phyloP scores from a whole-genome alignment of 2,797 vertebrate species.

The Eulemur mongoz region DNA sequence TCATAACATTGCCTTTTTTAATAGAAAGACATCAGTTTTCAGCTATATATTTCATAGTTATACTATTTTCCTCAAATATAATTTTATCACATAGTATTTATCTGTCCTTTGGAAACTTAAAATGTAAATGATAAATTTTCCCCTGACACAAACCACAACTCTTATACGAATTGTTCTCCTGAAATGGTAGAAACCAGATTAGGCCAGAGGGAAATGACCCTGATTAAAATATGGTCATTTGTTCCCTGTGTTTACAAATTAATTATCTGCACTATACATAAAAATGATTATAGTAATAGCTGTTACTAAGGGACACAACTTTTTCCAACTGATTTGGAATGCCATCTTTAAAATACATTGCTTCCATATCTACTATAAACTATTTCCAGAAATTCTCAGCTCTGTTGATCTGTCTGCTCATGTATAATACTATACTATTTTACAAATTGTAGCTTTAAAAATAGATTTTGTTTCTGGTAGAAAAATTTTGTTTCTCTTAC shows the following conservation, averaged over 20 bases:
- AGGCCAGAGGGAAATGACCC: neutral
- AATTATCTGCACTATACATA: neutral
- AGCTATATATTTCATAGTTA: slow-evolving; percentile 50
- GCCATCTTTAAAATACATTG: neutral
- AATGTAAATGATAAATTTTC: slow-evolving; percentile 27
- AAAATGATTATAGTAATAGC: neutral
- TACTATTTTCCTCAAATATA: slow-evolving; percentile 25
- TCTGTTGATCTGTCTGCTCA: neutral
- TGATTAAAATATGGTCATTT: neutral
- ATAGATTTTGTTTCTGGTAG: neutral
- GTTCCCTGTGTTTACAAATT: neutral
- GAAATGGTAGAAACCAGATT: slow-evolving; percentile 3
- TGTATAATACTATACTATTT: neutral
- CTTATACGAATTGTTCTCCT: neutral
- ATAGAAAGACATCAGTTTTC: neutral
- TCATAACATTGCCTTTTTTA: slow-evolving; percentile 30
- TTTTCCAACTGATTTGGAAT: neutral
- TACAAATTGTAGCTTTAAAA: neutral
- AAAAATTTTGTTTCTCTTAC: neutral
- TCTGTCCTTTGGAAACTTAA: slow-evolving; percentile 50
- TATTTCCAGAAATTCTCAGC: neutral
- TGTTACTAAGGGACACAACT: neutral
- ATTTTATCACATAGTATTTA: slow-evolving; percentile 17
- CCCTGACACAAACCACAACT: neutral
- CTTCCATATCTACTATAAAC: neutral